Evolutionary conservation across 37 sponge, comb jelly and placozoan genomes (phyloP).

Genomic region (Bolinopsis microptera): DNA sequence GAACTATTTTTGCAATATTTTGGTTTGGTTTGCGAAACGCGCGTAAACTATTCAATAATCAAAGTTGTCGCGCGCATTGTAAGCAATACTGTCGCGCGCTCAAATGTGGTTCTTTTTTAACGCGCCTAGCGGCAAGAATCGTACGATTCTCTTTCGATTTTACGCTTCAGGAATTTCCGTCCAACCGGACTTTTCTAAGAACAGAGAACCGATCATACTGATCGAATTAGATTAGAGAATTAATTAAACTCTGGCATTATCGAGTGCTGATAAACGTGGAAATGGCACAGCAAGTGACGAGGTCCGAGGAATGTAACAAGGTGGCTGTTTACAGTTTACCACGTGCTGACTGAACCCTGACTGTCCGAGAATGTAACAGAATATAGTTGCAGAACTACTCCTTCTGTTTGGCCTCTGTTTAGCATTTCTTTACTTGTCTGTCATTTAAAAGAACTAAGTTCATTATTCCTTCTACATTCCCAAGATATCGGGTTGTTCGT

Average conservation of each 20-base stretch:
- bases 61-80: not conserved
- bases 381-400: too few relatives aligned
- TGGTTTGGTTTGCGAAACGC: not conserved
- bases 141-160: not conserved
- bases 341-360: too few relatives aligned
- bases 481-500: too few relatives aligned
- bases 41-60: not conserved
- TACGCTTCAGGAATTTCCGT: not conserved
- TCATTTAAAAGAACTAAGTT: too few relatives aligned
- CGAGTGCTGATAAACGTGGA: too few relatives aligned
- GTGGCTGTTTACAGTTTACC: too few relatives aligned
- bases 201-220: not conserved
- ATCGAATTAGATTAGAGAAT: not conserved
- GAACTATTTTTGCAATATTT: not conserved
- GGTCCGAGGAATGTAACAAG: too few relatives aligned
- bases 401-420: too few relatives aligned
- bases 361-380: too few relatives aligned
- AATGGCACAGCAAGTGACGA: too few relatives aligned
- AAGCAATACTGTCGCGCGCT: not conserved
- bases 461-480: too few relatives aligned
- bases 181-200: not conserved
- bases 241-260: not conserved
- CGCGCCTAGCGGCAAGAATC: not conserved
- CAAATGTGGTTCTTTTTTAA: not conserved
- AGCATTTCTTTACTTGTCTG: too few relatives aligned